Conservation (phyloP, 2,888 invertebrate genomes). For the Eilema griseolum region DNA sequence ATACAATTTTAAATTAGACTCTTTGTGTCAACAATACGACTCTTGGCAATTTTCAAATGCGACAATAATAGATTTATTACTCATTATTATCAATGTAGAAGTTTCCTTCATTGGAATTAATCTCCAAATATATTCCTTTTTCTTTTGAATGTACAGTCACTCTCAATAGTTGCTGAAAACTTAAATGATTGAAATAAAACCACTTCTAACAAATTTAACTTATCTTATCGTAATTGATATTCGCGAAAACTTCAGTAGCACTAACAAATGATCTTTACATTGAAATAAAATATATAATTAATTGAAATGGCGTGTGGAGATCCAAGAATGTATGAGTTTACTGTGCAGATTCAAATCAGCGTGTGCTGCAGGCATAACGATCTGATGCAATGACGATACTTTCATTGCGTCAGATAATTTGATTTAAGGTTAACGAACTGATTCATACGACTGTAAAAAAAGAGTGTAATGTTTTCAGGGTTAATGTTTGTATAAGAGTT, state of each 20-base stretch:
- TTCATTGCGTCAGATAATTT: not conserved
- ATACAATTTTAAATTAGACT: not conserved
- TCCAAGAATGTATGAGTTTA: not conserved
- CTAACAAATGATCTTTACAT: no score
- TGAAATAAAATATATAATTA: not conserved
- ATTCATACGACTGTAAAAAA: not conserved
- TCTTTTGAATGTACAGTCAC: no score
- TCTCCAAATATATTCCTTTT: no score
- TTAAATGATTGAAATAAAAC: no score
- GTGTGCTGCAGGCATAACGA: not conserved
- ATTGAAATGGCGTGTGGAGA: not conserved
- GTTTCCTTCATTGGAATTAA: no score
- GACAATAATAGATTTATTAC: not conserved
- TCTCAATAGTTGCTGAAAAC: no score
- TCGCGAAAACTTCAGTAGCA: no score
- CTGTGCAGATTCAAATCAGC: not conserved
- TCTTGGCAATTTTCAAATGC: not conserved
- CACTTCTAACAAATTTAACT: no score
- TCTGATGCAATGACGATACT: conserved; percentile 2
- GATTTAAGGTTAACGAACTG: conserved; percentile 1
- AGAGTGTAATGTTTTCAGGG: not conserved
- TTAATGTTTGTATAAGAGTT: not conserved
- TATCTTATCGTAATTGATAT: no score
- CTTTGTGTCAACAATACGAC: not conserved
- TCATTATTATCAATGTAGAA: not conserved